Evolutionary conservation across 2,113 vertebrate genomes (phyloP).

Genomic region (Brachirus orientalis): DNA sequence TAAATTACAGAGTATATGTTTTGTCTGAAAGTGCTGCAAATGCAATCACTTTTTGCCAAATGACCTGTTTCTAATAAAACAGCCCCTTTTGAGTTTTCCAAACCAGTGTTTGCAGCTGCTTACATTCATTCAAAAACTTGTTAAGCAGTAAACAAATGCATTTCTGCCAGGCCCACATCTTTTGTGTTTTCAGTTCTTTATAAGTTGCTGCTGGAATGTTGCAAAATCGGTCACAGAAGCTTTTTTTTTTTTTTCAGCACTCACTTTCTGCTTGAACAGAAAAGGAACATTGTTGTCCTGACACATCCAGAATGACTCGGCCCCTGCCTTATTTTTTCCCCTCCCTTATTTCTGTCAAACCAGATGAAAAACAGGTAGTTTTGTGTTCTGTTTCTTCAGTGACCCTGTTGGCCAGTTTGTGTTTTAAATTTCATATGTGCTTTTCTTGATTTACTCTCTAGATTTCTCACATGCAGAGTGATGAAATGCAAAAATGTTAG

Average conservation of each 20-base stretch:
- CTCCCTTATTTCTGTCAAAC: slow-evolving; percentile 4
- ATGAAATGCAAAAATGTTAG: not conserved
- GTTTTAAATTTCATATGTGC: slow-evolving; percentile 32
- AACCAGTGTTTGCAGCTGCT: not conserved
- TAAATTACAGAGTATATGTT: slow-evolving; percentile 13
- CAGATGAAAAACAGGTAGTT: slow-evolving; percentile 42
- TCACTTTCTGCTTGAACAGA: slow-evolving; percentile 19
- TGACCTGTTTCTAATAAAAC: slow-evolving; percentile 15
- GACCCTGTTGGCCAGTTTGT: slow-evolving; percentile 21
- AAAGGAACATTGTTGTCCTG: slow-evolving; percentile 26
- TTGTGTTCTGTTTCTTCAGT: slow-evolving; percentile 17
- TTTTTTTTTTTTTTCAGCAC: not conserved
- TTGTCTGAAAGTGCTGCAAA: slow-evolving; percentile 12
- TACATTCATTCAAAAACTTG: slow-evolving; percentile 6
- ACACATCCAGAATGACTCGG: slow-evolving; percentile 25
- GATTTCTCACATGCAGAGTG: slow-evolving; percentile 7
- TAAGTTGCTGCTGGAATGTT: slow-evolving; percentile 3
- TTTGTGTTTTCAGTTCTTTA: slow-evolving; percentile 5
- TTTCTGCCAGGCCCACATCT: not conserved
- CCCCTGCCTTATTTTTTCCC: slow-evolving; percentile 3
- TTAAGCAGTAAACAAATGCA: not conserved
- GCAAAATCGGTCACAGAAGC: not conserved
- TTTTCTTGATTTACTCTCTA: slow-evolving; percentile 13
- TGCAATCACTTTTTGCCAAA: not conserved
- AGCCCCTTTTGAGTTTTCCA: slow-evolving; percentile 12